These are phyloP conservation scores for Lydus trimaculatus DNA, from an alignment of 2,888 invertebrate species.

Conservation along the genomic window DNA sequence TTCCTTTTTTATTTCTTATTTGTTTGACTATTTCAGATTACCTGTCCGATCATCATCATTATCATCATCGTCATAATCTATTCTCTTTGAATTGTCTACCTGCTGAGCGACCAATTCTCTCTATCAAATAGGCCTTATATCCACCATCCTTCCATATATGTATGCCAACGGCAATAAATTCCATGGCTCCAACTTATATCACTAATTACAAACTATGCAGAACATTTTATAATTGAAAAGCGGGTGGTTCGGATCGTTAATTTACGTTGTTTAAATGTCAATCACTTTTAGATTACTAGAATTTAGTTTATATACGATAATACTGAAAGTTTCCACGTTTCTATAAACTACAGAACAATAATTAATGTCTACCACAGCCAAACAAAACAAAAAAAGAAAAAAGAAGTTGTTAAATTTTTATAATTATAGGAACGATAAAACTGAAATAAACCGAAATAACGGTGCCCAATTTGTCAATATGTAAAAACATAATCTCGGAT, in stretches of 20 bases:
- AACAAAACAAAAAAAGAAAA: background rate
- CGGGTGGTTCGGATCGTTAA: slow-evolving; percentile 45
- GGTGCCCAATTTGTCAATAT: too few relatives aligned
- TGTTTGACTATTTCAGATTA: slow-evolving; percentile 31
- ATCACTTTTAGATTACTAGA: slow-evolving; percentile 44
- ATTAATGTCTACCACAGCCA: background rate
- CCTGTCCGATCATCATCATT: slow-evolving; percentile 23
- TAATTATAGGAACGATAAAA: background rate
- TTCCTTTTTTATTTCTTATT: background rate
- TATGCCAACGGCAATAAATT: slow-evolving; percentile 39
- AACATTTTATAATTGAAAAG: slow-evolving; percentile 52
- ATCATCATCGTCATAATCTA: slow-evolving; percentile 8
- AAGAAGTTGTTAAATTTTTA: background rate
- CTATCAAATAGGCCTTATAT: background rate
- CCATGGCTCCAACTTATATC: slow-evolving; percentile 37
- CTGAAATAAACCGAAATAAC: background rate
- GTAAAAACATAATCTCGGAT: too few relatives aligned
- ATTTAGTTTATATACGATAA: slow-evolving; percentile 22
- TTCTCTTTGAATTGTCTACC: slow-evolving; percentile 30
- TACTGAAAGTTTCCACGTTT: background rate
- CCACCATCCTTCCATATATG: slow-evolving; percentile 30
- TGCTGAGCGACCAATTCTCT: slow-evolving; percentile 30
- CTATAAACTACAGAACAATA: background rate
- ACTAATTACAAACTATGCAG: slow-evolving; percentile 48
- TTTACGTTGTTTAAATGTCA: slow-evolving; percentile 45